Base-by-base conservation (phyloP, 2,888 invertebrate genomes). In the Incurvaria masculella region DNA sequence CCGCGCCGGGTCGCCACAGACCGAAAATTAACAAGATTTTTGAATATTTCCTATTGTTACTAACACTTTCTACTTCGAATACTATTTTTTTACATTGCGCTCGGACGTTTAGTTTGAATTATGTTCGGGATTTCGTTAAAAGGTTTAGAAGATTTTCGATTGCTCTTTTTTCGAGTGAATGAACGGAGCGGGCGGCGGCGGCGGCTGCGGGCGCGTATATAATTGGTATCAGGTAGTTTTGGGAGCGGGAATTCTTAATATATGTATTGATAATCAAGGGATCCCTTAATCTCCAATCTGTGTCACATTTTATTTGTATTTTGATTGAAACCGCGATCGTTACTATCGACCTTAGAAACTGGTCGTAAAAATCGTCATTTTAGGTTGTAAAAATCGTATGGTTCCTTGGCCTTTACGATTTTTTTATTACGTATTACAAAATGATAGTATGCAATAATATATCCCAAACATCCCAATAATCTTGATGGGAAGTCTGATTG, bases 81-180 rank as follows among this genome's bases (percentile, higher is more conserved):
- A 67, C 69, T 68, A 60, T 33, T 33, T 33, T 33, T 33, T 33
- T 33, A 33, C 33, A 3, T 33, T 33, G 14, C 33, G 67, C 74
- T 75, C 74, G 75, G 78, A 75, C 76, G 75, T 76, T 76, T 78
- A 69, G 78, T 75, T 74, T 78, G 76, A 76, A 69, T 74, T 78
- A 78, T 76, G 68, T 69, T 72, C 69, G 69, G 71, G 69, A 72
- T 70, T 72, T 72, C 70, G 75, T 74, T 75, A 72, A 72, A 73
- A 72, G 71, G 70, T 69, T 71, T 71, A 69, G 70, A 65, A 59
- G 65, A 64, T 65, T 20, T 68, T 49, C 20, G 21, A 66, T 63
- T 67, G 66, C 63, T 66, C 69, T 68, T 69, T 66, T 67, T 72
- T 68, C 62, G 63, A 63, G 33, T 33, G 33, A 33, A 33, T 33